Evolutionary conservation across 2,888 invertebrate species (phyloP), one percentile per base, ranked within the genome.

Genomic region (Chrysolina americana): DNA sequence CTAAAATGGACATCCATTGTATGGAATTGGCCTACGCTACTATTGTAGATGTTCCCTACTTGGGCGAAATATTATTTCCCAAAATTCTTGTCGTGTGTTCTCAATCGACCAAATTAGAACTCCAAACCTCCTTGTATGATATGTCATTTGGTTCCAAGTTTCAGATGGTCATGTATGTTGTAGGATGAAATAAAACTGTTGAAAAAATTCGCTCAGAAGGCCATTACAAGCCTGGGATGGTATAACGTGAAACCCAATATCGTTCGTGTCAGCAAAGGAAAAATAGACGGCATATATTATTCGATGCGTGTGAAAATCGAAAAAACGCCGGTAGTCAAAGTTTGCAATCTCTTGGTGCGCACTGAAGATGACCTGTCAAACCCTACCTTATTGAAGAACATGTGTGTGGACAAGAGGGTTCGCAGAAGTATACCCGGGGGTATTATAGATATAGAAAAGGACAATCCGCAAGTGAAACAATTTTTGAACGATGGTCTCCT

Each of bases 331-430:
- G 85, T 90, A 11, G 89, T 87, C 17, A 90, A 90, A 85, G 89
- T 91, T 70, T 92, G 92, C 82, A 90, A 90, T 80, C 89, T 91
- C 19, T 87, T 90, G 71, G 86, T 81, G 13, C 70, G 44, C 0
- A 86, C 89, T 56, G 85, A 88, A 59, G 83, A 88, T 73, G 84
- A 86, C 44, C 83, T 65, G 48, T 65, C 82, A 36, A 82, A 85
- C 59, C 89, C 90, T 0, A 89, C 89, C 81, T 86, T 92, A 17
- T 78, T 90, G 8, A 89, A 88, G 76, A 89, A 89, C 5, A 89
- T 89, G 78, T 92, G 92, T 83, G 88, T 89, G n/a, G 13, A 36
- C 23, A 69, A 53, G 44, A 44, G 65, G 19, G 17, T 21, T 8
- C 47, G 68, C 36, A 53, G 68, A 41, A 21, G 68, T n/a, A 17